These are phyloP conservation scores for Pelobates cultripes DNA, from an alignment of 2,797 vertebrate genomes.

Conservation along the genomic window DNA sequence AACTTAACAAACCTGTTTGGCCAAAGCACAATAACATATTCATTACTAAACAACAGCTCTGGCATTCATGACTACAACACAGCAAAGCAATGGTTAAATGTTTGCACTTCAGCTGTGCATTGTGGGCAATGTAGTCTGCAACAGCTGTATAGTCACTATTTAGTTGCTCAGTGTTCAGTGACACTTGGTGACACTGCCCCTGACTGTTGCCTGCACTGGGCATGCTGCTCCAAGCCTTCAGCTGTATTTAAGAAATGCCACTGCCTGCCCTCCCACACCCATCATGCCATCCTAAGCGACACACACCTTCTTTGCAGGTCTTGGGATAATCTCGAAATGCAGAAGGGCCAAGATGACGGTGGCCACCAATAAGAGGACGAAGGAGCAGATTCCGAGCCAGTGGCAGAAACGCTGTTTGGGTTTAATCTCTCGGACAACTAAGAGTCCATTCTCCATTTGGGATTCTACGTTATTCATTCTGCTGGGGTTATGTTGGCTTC, in stretches of 20 bases:
- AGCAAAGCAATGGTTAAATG: too few relatives aligned
- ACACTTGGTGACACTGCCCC: too few relatives aligned
- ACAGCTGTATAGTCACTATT: too few relatives aligned
- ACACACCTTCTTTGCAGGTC: conserved; percentile 29
- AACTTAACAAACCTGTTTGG: too few relatives aligned
- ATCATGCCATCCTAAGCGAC: not conserved
- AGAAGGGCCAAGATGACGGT: conserved; percentile 63
- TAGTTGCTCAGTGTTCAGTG: too few relatives aligned
- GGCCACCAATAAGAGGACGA: conserved; percentile 62
- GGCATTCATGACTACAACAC: too few relatives aligned
- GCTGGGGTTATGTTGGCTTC: not conserved
- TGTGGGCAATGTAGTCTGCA: too few relatives aligned
- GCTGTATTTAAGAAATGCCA: too few relatives aligned
- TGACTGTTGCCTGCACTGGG: too few relatives aligned
- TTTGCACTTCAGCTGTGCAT: too few relatives aligned
- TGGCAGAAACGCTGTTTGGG: conserved; percentile 39
- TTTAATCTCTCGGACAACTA: not conserved
- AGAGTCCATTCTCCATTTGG: not conserved
- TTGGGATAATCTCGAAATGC: conserved; percentile 61
- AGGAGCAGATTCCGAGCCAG: conserved; percentile 63
- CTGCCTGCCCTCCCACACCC: not conserved
- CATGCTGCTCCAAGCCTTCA: not conserved
- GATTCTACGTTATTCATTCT: conserved; percentile 18
- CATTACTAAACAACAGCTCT: too few relatives aligned
- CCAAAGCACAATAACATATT: too few relatives aligned